Conservation (phyloP, 2,113 vertebrate genomes). For the Tylochromis polylepis region DNA sequence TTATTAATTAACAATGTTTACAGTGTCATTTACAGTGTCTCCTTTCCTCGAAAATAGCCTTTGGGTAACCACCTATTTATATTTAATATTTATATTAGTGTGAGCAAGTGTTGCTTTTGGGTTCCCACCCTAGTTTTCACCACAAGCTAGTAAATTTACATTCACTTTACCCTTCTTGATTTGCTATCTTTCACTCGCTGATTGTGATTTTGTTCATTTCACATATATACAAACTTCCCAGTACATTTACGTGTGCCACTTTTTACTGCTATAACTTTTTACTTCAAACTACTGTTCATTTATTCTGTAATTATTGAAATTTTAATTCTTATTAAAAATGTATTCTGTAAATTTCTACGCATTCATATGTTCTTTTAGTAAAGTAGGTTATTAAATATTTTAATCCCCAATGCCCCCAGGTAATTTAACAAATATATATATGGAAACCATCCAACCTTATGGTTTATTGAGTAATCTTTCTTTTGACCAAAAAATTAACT, state of each 20-base stretch:
- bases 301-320: not conserved
- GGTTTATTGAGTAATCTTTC: too few species aligned
- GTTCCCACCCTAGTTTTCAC: not conserved
- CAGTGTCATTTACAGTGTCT: not conserved
- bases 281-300: not conserved
- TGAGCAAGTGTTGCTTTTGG: not conserved
- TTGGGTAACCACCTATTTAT: not conserved
- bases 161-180: not conserved
- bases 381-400: not conserved
- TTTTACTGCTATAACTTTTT: not conserved
- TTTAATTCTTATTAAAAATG: not conserved
- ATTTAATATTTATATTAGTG: not conserved
- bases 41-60: rapidly evolving
- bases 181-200: not conserved
- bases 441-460: not conserved
- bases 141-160: not conserved
- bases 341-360: not conserved
- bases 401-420: not conserved
- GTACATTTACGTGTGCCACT: not conserved
- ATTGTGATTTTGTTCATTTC: not conserved
- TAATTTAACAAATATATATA: not conserved
- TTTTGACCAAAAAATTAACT: too few species aligned
- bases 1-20: not conserved
- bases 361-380: not conserved
- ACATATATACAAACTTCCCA: not conserved